phyloP scores from a whole-genome alignment of 1,140 invertebrate genomes.

The Leptonema lineaticorne region DNA sequence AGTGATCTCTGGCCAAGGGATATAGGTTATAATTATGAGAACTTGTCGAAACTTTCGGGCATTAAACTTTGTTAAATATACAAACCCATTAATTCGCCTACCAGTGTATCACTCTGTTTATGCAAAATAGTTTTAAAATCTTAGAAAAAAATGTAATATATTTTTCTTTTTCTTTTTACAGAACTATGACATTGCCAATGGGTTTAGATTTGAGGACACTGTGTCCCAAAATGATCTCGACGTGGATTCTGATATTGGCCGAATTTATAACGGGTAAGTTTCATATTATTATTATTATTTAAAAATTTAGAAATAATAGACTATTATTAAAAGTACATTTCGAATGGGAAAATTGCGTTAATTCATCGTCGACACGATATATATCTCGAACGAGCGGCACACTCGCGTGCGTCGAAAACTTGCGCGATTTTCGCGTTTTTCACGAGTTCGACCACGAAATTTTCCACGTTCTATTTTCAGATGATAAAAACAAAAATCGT shows the following conservation, averaged over 20 bases:
- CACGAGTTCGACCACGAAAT: not conserved
- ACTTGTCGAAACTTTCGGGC: not conserved
- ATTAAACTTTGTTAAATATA: not conserved
- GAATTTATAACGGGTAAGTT: slow-evolving; percentile 38
- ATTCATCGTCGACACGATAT: not conserved
- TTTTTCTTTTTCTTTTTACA: slow-evolving; percentile 24
- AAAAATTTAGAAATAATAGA: slow-evolving; percentile 8
- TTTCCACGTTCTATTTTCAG: not conserved
- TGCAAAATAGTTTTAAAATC: too few species aligned
- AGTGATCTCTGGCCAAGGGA: not conserved
- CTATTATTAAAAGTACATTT: slow-evolving; percentile 12
- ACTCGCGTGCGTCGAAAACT: not conserved
- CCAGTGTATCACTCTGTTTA: too few species aligned
- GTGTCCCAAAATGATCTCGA: slow-evolving; percentile 36
- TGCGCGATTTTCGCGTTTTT: not conserved
- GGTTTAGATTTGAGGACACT: slow-evolving; percentile 28
- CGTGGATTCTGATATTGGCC: slow-evolving; percentile 34
- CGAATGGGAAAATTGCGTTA: not conserved
- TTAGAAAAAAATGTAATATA: not conserved
- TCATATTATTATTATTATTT: not conserved
- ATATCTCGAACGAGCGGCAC: not conserved
- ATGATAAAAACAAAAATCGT: not conserved
- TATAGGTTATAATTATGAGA: not conserved
- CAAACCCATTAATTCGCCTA: not conserved
- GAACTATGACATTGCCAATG: slow-evolving; percentile 23